These are phyloP conservation scores for Hirtodrosophila cameraria DNA, from an alignment of 2,888 invertebrate genomes.

Conservation along the genomic window DNA sequence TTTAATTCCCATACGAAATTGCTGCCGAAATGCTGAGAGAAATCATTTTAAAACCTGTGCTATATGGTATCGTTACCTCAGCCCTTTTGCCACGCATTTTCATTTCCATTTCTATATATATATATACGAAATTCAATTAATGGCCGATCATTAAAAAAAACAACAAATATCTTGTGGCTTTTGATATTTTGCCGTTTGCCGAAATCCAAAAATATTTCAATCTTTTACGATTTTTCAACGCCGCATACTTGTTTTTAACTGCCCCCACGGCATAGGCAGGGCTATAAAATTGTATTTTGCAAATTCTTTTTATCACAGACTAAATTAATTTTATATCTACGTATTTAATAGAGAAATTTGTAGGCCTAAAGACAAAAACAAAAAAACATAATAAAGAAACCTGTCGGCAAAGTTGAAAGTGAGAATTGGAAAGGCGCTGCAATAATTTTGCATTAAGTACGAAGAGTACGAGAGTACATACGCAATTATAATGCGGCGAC, in stretches of 20 bases:
- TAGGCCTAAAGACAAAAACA: slow-evolving; percentile 56
- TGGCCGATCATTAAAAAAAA: slow-evolving; percentile 82
- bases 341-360: slow-evolving; percentile 42
- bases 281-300: slow-evolving; percentile 52
- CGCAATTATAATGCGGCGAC: slow-evolving; percentile 75
- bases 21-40: slow-evolving; percentile 49
- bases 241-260: slow-evolving; percentile 52
- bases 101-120: slow-evolving; percentile 71
- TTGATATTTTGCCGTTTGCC: slow-evolving; percentile 72
- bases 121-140: slow-evolving; percentile 81
- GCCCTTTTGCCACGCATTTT: slow-evolving; percentile 64
- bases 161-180: slow-evolving; percentile 61
- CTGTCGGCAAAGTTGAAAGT: slow-evolving; percentile 65
- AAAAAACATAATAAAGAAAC: slow-evolving; percentile 19
- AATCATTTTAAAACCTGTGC: slow-evolving; percentile 41
- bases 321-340: slow-evolving; percentile 32
- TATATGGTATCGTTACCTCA: slow-evolving; percentile 15
- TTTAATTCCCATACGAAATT: slow-evolving; percentile 44
- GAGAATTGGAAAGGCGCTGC: slow-evolving; percentile 75
- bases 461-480: slow-evolving; percentile 34
- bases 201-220: slow-evolving; percentile 69
- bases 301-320: slow-evolving; percentile 23
- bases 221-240: slow-evolving; percentile 64
- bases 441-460: slow-evolving; percentile 80
- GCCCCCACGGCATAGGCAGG: slow-evolving; percentile 41